Conservation (phyloP, 2,888 invertebrate species). For the Helicoverpa assulta region DNA sequence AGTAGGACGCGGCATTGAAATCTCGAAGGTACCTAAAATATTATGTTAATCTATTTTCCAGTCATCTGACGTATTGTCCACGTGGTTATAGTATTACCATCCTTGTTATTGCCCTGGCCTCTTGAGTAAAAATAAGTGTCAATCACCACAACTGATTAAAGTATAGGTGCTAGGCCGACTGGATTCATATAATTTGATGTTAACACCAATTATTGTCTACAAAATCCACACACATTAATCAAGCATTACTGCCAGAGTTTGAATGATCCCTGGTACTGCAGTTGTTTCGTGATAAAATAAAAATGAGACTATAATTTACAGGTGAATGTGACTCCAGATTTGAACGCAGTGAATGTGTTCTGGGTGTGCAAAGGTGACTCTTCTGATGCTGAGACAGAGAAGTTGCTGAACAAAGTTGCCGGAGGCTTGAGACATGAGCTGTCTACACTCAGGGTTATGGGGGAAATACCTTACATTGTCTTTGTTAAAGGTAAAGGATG, state of each 20-base stretch:
- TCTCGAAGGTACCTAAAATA: constrained; percentile 90
- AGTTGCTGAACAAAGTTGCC: constrained; percentile 88
- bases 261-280: too few species aligned
- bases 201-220: too few species aligned
- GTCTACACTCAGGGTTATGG: constrained; percentile 93
- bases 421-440: constrained; percentile 93
- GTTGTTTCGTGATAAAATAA: not conserved
- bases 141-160: too few species aligned
- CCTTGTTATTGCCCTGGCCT: too few species aligned
- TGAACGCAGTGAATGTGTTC: constrained; percentile 92
- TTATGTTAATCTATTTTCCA: too few species aligned
- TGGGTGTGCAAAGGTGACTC: constrained; percentile 91
- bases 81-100: too few species aligned
- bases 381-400: constrained; percentile 88
- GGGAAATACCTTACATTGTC: constrained; percentile 93
- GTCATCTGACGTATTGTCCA: too few species aligned
- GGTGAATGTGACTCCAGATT: constrained; percentile 92
- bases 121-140: too few species aligned
- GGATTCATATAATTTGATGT: too few species aligned
- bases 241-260: too few species aligned
- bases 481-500: constrained; percentile 92
- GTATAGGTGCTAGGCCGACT: too few species aligned
- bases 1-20: constrained; percentile 92
- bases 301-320: constrained; percentile 61
- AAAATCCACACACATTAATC: too few species aligned